These are phyloP conservation scores for Argentina silus DNA, from an alignment of 2,797 vertebrate species.

Conservation along the genomic window DNA sequence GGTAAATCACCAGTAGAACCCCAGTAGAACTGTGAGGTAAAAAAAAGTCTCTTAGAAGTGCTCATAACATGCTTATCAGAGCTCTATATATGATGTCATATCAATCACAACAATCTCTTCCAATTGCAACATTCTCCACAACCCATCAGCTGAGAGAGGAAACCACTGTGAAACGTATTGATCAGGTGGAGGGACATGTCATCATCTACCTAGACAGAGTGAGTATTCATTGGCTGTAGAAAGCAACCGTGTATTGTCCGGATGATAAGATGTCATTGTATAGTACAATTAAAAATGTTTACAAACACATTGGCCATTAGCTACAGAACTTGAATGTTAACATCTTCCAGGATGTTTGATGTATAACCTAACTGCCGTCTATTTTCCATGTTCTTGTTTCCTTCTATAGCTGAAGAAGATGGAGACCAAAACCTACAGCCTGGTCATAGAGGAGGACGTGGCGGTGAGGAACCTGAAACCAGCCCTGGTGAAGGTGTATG, in stretches of 20 bases:
- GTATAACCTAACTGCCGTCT: too few species aligned
- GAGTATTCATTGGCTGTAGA: constrained; percentile 20
- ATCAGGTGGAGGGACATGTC: constrained; percentile 65
- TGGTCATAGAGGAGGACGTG: constrained; percentile 61
- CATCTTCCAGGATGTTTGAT: background rate
- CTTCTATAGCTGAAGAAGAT: constrained; percentile 64
- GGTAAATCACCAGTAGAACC: too few species aligned
- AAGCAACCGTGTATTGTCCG: too few species aligned
- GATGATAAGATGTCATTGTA: too few species aligned
- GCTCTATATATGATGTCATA: too few species aligned
- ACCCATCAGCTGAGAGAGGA: constrained; percentile 53
- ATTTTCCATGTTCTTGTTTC: background rate
- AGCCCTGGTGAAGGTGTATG: constrained; percentile 73
- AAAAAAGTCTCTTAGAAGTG: too few species aligned
- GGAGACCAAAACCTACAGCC: constrained; percentile 19
- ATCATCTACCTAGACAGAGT: constrained; percentile 77
- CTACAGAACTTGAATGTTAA: background rate
- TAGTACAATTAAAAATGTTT: too few species aligned
- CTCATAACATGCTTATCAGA: too few species aligned
- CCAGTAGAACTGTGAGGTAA: background rate
- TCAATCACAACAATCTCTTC: too few species aligned
- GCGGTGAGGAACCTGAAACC: constrained; percentile 73
- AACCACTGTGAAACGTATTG: constrained; percentile 69
- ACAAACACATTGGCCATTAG: too few species aligned
- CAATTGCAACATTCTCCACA: constrained; percentile 6